Conservation (phyloP, 2,888 invertebrate species). For the Drosophila percnosoma region DNA sequence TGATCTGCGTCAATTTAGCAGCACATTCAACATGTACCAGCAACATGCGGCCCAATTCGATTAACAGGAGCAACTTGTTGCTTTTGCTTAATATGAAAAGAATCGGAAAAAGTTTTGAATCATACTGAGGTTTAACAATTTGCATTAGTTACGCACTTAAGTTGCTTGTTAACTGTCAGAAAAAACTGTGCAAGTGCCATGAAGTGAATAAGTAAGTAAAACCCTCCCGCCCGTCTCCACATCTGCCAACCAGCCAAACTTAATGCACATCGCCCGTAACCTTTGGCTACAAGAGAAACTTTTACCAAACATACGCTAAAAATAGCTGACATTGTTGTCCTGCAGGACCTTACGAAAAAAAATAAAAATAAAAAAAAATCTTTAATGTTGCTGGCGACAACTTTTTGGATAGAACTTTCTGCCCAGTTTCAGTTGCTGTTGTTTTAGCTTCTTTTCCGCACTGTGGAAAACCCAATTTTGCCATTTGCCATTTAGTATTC, state of each 20-base stretch:
- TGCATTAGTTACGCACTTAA: slow-evolving; percentile 39
- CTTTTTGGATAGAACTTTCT: slow-evolving; percentile 49
- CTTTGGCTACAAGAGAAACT: slow-evolving; percentile 40
- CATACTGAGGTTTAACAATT: slow-evolving; percentile 11
- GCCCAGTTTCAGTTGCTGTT: slow-evolving; percentile 27
- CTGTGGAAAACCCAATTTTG: slow-evolving; percentile 18
- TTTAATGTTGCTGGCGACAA: slow-evolving; percentile 61
- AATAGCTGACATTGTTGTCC: slow-evolving; percentile 49
- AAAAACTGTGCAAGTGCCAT: slow-evolving; percentile 19
- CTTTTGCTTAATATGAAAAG: slow-evolving; percentile 3
- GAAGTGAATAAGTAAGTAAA: slow-evolving; percentile 37
- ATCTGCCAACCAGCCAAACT: slow-evolving; percentile 3
- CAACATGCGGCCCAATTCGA: slow-evolving; percentile 11
- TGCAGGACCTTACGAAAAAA: slow-evolving; percentile 21
- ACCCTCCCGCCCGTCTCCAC: neutral
- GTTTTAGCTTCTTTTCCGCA: slow-evolving; percentile 32
- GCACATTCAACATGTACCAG: neutral
- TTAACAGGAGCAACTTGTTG: slow-evolving; percentile 29
- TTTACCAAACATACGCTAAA: slow-evolving; percentile 43
- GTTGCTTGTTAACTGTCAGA: slow-evolving; percentile 48
- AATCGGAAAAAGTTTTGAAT: slow-evolving; percentile 18
- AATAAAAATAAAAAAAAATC: neutral
- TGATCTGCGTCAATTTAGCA: neutral
- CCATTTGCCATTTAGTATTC: slow-evolving; percentile 65
- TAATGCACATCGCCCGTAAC: slow-evolving; percentile 48